Percentiles rank a stretch among this genome's conserved stretches.
Evolutionary conservation across 2,888 invertebrate species (phyloP).

Genomic region (Pheosia tremula): DNA sequence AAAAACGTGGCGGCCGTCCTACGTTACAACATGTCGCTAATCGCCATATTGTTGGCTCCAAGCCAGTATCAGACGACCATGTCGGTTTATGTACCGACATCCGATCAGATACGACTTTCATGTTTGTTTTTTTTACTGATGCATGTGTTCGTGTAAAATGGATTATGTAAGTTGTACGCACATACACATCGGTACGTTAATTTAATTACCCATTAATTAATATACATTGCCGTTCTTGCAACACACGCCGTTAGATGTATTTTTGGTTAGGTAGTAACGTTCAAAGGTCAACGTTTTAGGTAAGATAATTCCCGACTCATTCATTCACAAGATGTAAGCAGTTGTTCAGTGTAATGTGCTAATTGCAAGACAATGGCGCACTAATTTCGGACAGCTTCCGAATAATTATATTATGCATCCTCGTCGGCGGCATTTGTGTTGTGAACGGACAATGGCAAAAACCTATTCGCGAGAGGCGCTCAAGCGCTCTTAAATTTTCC

Average conservation of each 20-base stretch:
- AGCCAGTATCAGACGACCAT: slow-evolving; percentile 52
- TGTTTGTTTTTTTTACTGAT: slow-evolving; percentile 28
- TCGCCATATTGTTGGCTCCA: slow-evolving; percentile 46
- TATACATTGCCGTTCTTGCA: neutral
- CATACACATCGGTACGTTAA: neutral
- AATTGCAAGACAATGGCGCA: slow-evolving; percentile 50
- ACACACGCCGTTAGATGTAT: neutral
- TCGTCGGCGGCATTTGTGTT: slow-evolving; percentile 42
- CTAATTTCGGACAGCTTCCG: slow-evolving; percentile 45
- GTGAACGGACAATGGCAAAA: slow-evolving; percentile 36
- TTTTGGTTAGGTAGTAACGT: neutral
- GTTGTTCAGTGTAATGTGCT: slow-evolving; percentile 29
- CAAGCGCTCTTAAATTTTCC: slow-evolving; percentile 52
- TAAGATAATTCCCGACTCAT: neutral
- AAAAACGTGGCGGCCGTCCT: slow-evolving; percentile 45
- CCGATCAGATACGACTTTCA: slow-evolving; percentile 38
- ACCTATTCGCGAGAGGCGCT: slow-evolving; percentile 18
- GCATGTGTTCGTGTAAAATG: neutral
- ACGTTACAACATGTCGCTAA: slow-evolving; percentile 55
- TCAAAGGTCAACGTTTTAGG: neutral
- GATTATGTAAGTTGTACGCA: neutral
- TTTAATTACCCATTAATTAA: neutral
- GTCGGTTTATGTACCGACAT: slow-evolving; percentile 46
- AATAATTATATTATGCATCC: slow-evolving; percentile 48
- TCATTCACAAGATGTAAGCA: neutral